A percentile compares a stretch with the other conserved stretches of the same genome.
These are phyloP conservation scores for Parazoanthus swiftii DNA, from an alignment of 92 coral and sea anemone genomes.

Conservation along the genomic window DNA sequence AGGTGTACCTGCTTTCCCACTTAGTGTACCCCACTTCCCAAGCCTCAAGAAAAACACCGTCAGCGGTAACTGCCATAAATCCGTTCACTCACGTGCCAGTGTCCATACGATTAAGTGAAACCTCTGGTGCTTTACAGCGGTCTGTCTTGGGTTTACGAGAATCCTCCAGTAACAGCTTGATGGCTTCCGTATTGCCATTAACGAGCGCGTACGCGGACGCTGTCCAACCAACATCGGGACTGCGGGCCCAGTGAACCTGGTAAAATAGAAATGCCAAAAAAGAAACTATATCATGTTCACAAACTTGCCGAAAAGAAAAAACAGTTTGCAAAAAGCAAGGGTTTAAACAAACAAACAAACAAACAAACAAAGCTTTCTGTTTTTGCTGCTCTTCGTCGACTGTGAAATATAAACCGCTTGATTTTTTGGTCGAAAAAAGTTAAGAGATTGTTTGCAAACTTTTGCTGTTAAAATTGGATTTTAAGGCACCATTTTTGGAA, in stretches of 20 bases:
- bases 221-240: constrained; percentile 59
- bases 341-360: no score
- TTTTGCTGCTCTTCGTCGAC: no score
- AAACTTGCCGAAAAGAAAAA: background rate
- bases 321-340: background rate
- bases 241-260: constrained; percentile 85
- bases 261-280: background rate
- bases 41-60: background rate
- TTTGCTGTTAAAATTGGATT: no score
- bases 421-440: no score
- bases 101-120: constrained; percentile 63
- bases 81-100: constrained; percentile 73
- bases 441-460: no score
- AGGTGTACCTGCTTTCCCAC: no score
- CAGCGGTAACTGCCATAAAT: no score
- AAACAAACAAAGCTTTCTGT: no score
- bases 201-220: constrained; percentile 73
- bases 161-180: constrained; percentile 63
- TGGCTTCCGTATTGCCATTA: constrained; percentile 61
- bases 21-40: no score
- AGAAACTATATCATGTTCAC: background rate
- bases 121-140: constrained; percentile 60
- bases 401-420: no score
- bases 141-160: constrained; percentile 38
- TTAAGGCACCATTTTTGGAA: no score